Evolutionary conservation across 2,113 vertebrate species (phyloP).

Genomic region (Bostrychus sinensis): DNA sequence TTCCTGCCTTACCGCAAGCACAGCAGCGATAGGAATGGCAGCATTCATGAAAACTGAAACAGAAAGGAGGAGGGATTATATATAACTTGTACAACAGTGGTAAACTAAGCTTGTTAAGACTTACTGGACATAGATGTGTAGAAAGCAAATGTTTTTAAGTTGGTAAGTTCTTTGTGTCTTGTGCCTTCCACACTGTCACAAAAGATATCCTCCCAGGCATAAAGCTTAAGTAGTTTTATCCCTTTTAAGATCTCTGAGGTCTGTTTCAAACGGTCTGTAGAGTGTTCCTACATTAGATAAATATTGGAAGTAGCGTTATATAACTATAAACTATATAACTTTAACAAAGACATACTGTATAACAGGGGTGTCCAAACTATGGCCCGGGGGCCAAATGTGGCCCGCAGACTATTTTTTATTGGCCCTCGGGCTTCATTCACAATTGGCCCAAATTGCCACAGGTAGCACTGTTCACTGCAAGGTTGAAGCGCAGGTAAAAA

Average conservation of each 20-base stretch:
- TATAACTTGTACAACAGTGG: not conserved
- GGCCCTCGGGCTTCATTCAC: too few relatives aligned
- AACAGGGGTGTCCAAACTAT: too few relatives aligned
- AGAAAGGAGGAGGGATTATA: conserved; percentile 23
- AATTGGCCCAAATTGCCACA: too few relatives aligned
- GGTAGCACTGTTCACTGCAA: too few relatives aligned
- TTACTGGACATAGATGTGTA: conserved; percentile 74
- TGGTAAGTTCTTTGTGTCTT: conserved; percentile 85
- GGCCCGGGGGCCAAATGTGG: too few relatives aligned
- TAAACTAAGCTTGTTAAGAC: not conserved
- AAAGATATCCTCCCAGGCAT: conserved; percentile 98
- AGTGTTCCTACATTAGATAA: conserved; percentile 87
- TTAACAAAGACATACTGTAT: not conserved
- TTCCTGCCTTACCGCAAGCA: conserved; percentile 88
- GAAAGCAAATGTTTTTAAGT: conserved; percentile 65
- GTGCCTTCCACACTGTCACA: conserved; percentile 93
- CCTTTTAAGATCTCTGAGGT: conserved; percentile 97
- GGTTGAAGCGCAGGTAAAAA: too few relatives aligned
- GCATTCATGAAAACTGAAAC: conserved; percentile 96
- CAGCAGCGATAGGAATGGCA: conserved; percentile 95
- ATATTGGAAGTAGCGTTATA: too few relatives aligned
- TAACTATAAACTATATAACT: not conserved
- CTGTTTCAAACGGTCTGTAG: conserved; percentile 96
- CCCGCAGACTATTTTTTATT: too few relatives aligned
- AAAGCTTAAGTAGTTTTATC: conserved; percentile 95